Evolutionary conservation across 1,140 invertebrate genomes (phyloP), one percentile per base, ranked within the genome.

Genomic region (Halyomorpha halys): DNA sequence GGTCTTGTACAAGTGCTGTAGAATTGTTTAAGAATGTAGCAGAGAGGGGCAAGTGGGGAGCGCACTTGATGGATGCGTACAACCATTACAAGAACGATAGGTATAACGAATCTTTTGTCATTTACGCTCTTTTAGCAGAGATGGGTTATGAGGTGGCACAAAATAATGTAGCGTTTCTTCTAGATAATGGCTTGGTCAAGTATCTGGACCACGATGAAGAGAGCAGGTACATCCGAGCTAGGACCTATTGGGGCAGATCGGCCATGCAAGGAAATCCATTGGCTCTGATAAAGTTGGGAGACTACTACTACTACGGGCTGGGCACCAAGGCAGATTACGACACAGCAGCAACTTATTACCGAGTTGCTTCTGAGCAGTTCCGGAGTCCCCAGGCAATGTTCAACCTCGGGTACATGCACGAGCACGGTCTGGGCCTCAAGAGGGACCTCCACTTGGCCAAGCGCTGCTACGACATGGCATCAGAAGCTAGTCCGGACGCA

Each of bases 341-440:
- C 75, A 84, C 84, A 6, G 95, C 96, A 0, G 94, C 93, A 0
- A 82, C 84, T 65, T 91, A 98, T 69, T 86, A 83, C 75, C 83
- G 94, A 68, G 82, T 91, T 63, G 97, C 96, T 0, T 93, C 92
- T 1, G 95, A 98, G 63, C 88, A 93, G 68, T 91, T 97, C 68
- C 86, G 92, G 71, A 97, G 94, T 77, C 90, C 96, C 0, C 96
- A 98, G 74, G 97, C 97, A 5, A 95, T 97, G 85, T 99, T 99
- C 74, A 99, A 99, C 78, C 81, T 99, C 53, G 97, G 92, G 4
- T 99, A 98, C 73, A 99, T 99, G 97, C 94, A 99, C 75, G 96
- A 98, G 76, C 88, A 91, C 70, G 96, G 97, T 0, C 79, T 98
- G 16, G 97, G 97, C 3, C 85, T 97, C 75, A 79, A 83, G 72